phyloP scores from a whole-genome alignment of 1,140 invertebrate species.

The Andrena cerasifolii region DNA sequence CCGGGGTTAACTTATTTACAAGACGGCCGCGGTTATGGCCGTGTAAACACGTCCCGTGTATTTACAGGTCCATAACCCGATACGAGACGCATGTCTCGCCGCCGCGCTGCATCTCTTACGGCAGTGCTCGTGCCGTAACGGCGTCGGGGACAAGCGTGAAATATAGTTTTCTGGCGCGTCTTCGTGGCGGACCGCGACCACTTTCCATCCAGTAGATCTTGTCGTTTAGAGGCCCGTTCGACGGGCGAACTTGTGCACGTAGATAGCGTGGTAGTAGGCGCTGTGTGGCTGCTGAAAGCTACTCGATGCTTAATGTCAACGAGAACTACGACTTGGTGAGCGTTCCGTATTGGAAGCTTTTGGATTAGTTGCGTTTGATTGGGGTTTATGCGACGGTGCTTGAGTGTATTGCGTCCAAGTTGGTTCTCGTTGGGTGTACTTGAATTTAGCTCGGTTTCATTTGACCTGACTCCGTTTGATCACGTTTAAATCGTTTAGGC shows the following conservation, averaged over 20 bases:
- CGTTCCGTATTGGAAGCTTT: too few relatives aligned
- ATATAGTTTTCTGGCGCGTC: constrained; percentile 29
- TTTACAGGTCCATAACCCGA: constrained; percentile 69
- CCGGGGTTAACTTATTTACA: constrained; percentile 69
- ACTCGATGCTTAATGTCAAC: neutral
- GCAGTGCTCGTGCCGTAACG: constrained; percentile 35
- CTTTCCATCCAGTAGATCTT: constrained; percentile 10
- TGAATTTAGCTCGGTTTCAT: too few relatives aligned
- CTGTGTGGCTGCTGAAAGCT: neutral
- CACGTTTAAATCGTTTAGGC: too few relatives aligned
- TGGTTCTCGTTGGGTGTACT: too few relatives aligned
- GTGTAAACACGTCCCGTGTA: constrained; percentile 69
- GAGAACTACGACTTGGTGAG: too few relatives aligned
- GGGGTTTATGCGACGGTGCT: too few relatives aligned
- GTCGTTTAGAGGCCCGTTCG: constrained; percentile 10
- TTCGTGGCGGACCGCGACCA: constrained; percentile 9
- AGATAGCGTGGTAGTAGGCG: neutral
- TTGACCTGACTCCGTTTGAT: too few relatives aligned
- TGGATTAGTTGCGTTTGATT: too few relatives aligned
- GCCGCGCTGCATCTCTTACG: constrained; percentile 40
- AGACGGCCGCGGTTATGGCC: constrained; percentile 65
- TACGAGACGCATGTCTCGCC: constrained; percentile 56
- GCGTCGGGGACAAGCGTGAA: constrained; percentile 53
- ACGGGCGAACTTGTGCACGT: neutral
- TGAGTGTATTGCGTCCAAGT: too few relatives aligned